Conservation (phyloP, 2,888 invertebrate species). For the Melinopterus prodromus region DNA sequence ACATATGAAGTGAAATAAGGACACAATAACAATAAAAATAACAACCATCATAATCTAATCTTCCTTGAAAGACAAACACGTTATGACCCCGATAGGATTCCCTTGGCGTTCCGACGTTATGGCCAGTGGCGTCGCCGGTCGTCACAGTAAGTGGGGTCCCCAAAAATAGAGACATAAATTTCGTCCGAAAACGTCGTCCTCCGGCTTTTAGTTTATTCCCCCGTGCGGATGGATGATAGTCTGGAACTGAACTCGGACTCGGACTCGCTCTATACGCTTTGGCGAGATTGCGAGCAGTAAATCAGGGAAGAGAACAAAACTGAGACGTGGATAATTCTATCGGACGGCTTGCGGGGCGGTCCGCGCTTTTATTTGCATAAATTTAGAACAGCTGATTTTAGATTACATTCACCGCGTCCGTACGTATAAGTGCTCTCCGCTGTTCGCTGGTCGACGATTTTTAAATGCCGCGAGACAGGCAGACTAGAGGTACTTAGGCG, state of each 20-base stretch:
- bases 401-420: not conserved
- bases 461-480: not conserved
- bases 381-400: slow-evolving; percentile 4
- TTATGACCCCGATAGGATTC: too few species aligned
- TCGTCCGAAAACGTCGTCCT: not conserved
- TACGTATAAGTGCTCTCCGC: not conserved
- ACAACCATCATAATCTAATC: too few species aligned
- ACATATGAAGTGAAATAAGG: too few species aligned
- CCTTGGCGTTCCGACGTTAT: not conserved
- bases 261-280: not conserved
- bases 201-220: not conserved
- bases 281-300: not conserved
- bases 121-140: not conserved
- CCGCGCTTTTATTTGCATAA: not conserved
- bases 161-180: not conserved
- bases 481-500: not conserved
- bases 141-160: not conserved
- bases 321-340: not conserved
- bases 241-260: too few species aligned
- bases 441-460: not conserved
- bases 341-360: not conserved
- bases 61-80: too few species aligned
- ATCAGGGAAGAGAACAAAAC: not conserved
- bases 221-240: not conserved
- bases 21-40: too few species aligned